Base-by-base conservation (phyloP, 2,113 vertebrate species). In the Gavia stellata region DNA sequence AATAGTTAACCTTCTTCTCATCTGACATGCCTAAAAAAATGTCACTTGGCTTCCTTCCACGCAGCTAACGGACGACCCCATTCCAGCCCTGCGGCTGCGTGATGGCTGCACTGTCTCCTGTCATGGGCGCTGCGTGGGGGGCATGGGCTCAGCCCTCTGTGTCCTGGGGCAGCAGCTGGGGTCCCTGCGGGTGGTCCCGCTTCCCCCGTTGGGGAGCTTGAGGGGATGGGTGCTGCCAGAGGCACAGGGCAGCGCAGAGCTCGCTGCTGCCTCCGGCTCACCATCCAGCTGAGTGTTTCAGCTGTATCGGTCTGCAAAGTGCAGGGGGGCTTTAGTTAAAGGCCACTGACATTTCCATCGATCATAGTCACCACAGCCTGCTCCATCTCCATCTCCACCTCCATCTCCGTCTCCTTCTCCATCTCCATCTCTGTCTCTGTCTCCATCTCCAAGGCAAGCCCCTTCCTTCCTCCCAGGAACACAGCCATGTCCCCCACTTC, bases 81-180 rank as follows among this genome's bases (percentile, higher is more conserved):
- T 56, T 82, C 52, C 86, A 61, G 70, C 58, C 62, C 66, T 0
- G 0, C 0, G 4, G 49, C 53, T 81, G 66, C 0, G 0, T 25
- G 28, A 34, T 56, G 88, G 38, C 61, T 80, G 56, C 66, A 1
- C 38, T 10, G 44, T 10, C 44, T 73, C 40, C 80, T 5, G 1
- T 28, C 72, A 42, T 0, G 0, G 79, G 10, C 0, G 0, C 26
- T 8, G 55, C 4, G 2, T 26, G 40, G 70, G 34, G 62, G 40
- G 0, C 49, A 83, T 0, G 2, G 67, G 34, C 53, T 33, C 74
- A 53, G 24, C 29, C 20, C 42, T 53, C 78, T 34, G 55, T 1
- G 2, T 31, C 50, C 62, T 3, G 5, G 65, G 34, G n/a, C 0
- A 3, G 58, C 59, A 70, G 72, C 62, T 7, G 14, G 20, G 36